These are phyloP conservation scores for Pomacea canaliculata DNA, from an alignment of 2,888 invertebrate genomes.

Conservation along the genomic window DNA sequence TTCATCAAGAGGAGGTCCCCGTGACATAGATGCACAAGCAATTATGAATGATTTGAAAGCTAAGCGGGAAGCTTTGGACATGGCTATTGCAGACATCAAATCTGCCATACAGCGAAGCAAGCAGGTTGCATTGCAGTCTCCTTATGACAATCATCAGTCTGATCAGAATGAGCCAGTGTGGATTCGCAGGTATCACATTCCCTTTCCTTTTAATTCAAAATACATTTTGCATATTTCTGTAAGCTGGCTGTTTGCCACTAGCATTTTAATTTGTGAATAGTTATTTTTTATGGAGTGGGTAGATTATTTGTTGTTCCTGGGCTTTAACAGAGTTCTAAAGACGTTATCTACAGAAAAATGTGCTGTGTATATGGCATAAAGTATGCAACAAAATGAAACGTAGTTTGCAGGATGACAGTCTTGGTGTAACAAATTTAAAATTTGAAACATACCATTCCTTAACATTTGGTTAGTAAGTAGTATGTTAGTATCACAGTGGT, in stretches of 20 bases:
- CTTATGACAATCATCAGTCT: slow-evolving; percentile 39
- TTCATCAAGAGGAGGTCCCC: slow-evolving; percentile 7
- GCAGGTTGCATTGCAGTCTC: slow-evolving; percentile 54
- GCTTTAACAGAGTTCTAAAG: too few species aligned
- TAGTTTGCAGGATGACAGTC: too few species aligned
- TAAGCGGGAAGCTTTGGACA: slow-evolving; percentile 62
- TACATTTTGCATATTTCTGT: not conserved
- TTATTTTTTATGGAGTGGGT: too few species aligned
- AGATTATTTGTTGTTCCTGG: too few species aligned
- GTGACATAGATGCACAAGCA: slow-evolving; percentile 60
- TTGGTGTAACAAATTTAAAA: too few species aligned
- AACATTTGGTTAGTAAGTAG: too few species aligned
- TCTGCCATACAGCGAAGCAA: slow-evolving; percentile 81
- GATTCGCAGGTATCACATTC: slow-evolving; percentile 63
- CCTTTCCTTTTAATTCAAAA: not conserved
- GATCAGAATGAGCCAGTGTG: slow-evolving; percentile 61
- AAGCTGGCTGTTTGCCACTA: not conserved
- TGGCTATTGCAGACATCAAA: slow-evolving; percentile 85
- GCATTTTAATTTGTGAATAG: too few species aligned
- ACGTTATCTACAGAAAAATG: too few species aligned
- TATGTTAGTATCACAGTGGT: too few species aligned
- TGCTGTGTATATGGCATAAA: too few species aligned
- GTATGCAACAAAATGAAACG: too few species aligned
- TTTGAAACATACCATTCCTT: too few species aligned
- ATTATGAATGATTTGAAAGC: slow-evolving; percentile 62